These are phyloP conservation scores for Ranitomeya variabilis DNA, from an alignment of 2,113 vertebrate genomes.

Conservation along the genomic window DNA sequence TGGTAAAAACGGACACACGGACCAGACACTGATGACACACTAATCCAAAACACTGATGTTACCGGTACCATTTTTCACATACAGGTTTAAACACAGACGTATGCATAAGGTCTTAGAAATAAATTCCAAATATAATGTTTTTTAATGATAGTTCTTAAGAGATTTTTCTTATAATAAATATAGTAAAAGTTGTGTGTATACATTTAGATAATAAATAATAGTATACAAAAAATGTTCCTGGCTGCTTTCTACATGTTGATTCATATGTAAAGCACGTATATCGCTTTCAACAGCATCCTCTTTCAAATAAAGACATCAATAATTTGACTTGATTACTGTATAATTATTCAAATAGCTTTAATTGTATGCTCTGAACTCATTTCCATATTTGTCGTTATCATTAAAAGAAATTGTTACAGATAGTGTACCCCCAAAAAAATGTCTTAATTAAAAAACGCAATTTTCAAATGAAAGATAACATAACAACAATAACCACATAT, in stretches of 20 bases:
- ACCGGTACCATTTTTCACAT: no score
- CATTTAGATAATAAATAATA: neutral
- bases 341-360: conserved; percentile 78
- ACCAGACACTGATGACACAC: no score
- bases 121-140: neutral
- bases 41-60: no score
- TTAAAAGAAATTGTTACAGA: conserved; percentile 70
- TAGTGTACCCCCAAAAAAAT: conserved; percentile 65
- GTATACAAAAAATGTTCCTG: conserved; percentile 61
- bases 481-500: conserved; percentile 61
- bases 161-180: neutral
- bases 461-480: conserved; percentile 63
- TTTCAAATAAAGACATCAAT: conserved; percentile 71
- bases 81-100: no score
- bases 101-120: neutral
- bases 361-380: conserved; percentile 72
- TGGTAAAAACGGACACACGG: no score
- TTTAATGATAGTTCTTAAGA: neutral
- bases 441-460: conserved; percentile 70
- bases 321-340: conserved; percentile 77
- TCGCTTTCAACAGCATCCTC: conserved; percentile 69
- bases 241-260: conserved; percentile 59
- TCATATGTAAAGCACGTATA: conserved; percentile 69
- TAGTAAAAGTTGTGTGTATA: neutral
- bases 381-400: conserved; percentile 68